Evolutionary conservation across 2,797 vertebrate species (phyloP).

Genomic region (Acestrorhynchus altus): DNA sequence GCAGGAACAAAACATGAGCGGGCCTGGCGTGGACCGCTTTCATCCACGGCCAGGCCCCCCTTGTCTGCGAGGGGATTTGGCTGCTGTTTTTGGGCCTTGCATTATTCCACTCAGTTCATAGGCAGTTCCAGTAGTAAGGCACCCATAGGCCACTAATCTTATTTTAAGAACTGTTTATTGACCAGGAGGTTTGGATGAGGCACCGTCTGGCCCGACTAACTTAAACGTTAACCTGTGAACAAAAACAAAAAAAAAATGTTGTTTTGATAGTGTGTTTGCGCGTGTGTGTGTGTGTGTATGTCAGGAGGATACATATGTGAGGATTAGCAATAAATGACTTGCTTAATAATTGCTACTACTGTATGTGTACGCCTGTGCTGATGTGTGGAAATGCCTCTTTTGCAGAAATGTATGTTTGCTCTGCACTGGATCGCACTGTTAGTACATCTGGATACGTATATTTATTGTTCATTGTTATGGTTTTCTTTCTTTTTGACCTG

Average conservation of each 20-base stretch:
- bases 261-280: slow-evolving; percentile 31
- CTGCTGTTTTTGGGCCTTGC: slow-evolving; percentile 64
- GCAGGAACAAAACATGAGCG: slow-evolving; percentile 90
- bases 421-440: slow-evolving; percentile 61
- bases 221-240: slow-evolving; percentile 59
- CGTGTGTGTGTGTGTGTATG: slow-evolving; percentile 6
- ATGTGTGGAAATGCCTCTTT: slow-evolving; percentile 55
- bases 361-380: slow-evolving; percentile 42
- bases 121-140: slow-evolving; percentile 59
- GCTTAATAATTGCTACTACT: slow-evolving; percentile 66
- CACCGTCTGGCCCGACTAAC: slow-evolving; percentile 22
- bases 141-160: slow-evolving; percentile 62
- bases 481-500: slow-evolving; percentile 33
- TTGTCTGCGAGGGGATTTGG: slow-evolving; percentile 55
- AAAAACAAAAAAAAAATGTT: slow-evolving; percentile 7
- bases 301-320: slow-evolving; percentile 49
- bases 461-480: slow-evolving; percentile 39
- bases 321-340: slow-evolving; percentile 80
- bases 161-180: slow-evolving; percentile 60
- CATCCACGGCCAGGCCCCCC: slow-evolving; percentile 17
- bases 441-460: slow-evolving; percentile 41
- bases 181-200: slow-evolving; percentile 43
- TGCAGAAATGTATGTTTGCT: slow-evolving; percentile 55
- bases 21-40: not conserved
- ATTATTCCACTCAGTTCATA: slow-evolving; percentile 62